Evolutionary conservation across 2,797 vertebrate genomes (phyloP).

Genomic region (Cottoperca gobio): DNA sequence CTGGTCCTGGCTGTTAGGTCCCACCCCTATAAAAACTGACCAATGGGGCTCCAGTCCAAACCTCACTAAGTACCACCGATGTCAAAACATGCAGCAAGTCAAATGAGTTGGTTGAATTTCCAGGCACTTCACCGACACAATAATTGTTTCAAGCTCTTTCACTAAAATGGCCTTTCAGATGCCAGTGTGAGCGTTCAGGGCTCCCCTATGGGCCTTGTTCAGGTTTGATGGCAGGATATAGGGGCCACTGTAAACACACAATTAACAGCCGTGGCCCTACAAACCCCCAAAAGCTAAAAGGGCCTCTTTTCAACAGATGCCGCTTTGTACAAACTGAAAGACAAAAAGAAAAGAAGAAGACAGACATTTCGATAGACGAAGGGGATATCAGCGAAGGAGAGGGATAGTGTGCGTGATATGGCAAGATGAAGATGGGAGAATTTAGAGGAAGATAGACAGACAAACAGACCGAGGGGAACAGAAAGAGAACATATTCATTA

Average conservation of each 20-base stretch:
- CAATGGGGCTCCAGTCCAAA: slow-evolving; percentile 11
- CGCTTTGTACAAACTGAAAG: slow-evolving; percentile 58
- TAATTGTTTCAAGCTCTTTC: slow-evolving; percentile 67
- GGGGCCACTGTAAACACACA: slow-evolving; percentile 78
- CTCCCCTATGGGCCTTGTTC: slow-evolving; percentile 56
- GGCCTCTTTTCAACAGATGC: slow-evolving; percentile 64
- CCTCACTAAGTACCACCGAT: slow-evolving; percentile 26
- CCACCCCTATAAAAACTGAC: slow-evolving; percentile 2
- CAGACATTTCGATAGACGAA: slow-evolving; percentile 28
- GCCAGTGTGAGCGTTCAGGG: slow-evolving; percentile 51
- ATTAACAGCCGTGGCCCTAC: slow-evolving; percentile 71
- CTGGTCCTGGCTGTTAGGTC: not conserved
- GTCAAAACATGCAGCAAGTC: slow-evolving; percentile 52
- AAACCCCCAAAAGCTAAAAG: slow-evolving; percentile 47
- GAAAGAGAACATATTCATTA: slow-evolving; percentile 70
- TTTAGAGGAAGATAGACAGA: slow-evolving; percentile 42
- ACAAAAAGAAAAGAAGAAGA: slow-evolving; percentile 26
- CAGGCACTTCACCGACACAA: slow-evolving; percentile 43
- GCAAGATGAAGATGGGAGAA: slow-evolving; percentile 50
- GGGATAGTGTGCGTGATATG: slow-evolving; percentile 46
- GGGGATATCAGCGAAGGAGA: slow-evolving; percentile 17
- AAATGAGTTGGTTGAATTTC: slow-evolving; percentile 35
- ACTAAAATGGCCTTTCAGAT: slow-evolving; percentile 52
- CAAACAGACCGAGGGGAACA: slow-evolving; percentile 28
- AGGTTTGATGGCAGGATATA: slow-evolving; percentile 70